Percentiles rank a stretch among this genome's conserved stretches.
These are phyloP conservation scores for Drosophila equinoxialis DNA, from an alignment of 1,140 invertebrate genomes.

Conservation along the genomic window DNA sequence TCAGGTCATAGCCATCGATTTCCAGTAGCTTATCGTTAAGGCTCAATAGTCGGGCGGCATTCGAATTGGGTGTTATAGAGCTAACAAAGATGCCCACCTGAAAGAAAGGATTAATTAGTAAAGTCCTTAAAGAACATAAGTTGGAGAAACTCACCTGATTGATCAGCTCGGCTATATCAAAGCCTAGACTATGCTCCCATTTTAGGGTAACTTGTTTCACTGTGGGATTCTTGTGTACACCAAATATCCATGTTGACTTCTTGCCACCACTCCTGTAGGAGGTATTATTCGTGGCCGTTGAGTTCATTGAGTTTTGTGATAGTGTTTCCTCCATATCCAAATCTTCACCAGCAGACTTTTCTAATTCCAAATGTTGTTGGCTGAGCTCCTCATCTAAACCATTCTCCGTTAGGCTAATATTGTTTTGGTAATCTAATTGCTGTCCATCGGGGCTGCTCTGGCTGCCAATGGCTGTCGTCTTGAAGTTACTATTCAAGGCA, in stretches of 20 bases:
- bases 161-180: slow-evolving; percentile 68
- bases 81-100: slow-evolving; percentile 86
- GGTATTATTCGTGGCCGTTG: slow-evolving; percentile 68
- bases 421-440: slow-evolving; percentile 69
- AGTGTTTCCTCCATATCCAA: slow-evolving; percentile 53
- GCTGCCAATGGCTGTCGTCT: slow-evolving; percentile 69
- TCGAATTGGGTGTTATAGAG: slow-evolving; percentile 84
- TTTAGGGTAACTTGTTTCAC: slow-evolving; percentile 83
- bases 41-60: slow-evolving; percentile 84
- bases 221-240: slow-evolving; percentile 86
- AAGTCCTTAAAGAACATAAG: too few relatives aligned
- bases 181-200: slow-evolving; percentile 67
- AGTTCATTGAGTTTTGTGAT: slow-evolving; percentile 70
- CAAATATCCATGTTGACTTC: slow-evolving; percentile 85
- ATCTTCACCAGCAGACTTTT: slow-evolving; percentile 31
- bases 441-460: slow-evolving; percentile 35
- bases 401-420: slow-evolving; percentile 36
- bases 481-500: slow-evolving; percentile 69
- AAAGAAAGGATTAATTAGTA: background rate
- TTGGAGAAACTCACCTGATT: slow-evolving; percentile 56
- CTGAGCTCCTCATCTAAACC: slow-evolving; percentile 18
- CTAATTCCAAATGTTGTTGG: slow-evolving; percentile 11
- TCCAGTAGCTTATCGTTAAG: slow-evolving; percentile 86
- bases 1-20: slow-evolving; percentile 86
- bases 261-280: slow-evolving; percentile 50